These are phyloP conservation scores for Eugnorisma glareosa DNA, from an alignment of 2,888 invertebrate species.

Conservation along the genomic window DNA sequence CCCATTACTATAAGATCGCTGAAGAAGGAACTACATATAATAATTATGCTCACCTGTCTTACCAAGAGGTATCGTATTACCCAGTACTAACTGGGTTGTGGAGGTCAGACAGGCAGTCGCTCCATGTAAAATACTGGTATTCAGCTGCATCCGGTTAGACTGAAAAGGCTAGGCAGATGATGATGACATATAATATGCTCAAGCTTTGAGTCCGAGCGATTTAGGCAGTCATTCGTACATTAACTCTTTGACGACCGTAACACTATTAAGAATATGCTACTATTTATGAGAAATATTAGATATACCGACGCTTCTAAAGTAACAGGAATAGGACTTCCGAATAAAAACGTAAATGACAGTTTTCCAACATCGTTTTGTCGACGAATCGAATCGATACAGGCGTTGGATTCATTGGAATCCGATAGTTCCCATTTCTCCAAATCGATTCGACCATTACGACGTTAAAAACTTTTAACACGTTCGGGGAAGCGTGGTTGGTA, in stretches of 20 bases:
- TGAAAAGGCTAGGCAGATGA: too few species aligned
- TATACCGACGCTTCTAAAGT: not conserved
- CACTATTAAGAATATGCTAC: not conserved
- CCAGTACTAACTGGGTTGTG: too few species aligned
- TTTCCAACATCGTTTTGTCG: slow-evolving; percentile 13
- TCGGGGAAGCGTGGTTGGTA: slow-evolving; percentile 13
- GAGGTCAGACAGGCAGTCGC: too few species aligned
- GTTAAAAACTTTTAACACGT: slow-evolving; percentile 41
- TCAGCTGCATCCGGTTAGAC: too few species aligned
- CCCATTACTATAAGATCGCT: not conserved
- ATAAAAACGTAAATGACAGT: not conserved
- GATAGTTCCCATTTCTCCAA: slow-evolving; percentile 30
- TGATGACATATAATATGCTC: not conserved
- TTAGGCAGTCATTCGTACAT: not conserved
- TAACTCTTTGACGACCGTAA: not conserved
- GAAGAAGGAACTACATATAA: not conserved
- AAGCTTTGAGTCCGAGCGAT: not conserved
- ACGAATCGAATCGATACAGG: slow-evolving; percentile 26
- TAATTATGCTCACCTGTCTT: too few species aligned
- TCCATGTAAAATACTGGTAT: too few species aligned
- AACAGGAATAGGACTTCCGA: not conserved
- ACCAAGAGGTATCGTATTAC: too few species aligned
- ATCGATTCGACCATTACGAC: slow-evolving; percentile 48
- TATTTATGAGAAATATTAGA: not conserved
- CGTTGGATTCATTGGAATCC: slow-evolving; percentile 38